Percentiles rank a stretch among this genome's conserved stretches.
phyloP scores from a whole-genome alignment of 2,888 invertebrate genomes.

The Polydrusus pterygomalis region DNA sequence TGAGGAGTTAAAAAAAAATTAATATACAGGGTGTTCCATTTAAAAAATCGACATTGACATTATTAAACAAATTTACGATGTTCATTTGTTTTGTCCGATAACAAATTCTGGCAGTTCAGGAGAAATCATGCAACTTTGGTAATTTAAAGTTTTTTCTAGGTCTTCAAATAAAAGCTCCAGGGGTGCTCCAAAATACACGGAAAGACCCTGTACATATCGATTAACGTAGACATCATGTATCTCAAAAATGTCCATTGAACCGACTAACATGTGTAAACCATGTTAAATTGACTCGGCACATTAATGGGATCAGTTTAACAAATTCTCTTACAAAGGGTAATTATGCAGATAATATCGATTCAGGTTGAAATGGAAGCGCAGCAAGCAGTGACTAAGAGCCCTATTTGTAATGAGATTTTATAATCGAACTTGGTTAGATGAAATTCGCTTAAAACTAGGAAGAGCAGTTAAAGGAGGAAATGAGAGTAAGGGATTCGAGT shows the following conservation, averaged over 20 bases:
- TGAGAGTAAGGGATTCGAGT: not conserved
- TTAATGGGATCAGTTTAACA: slow-evolving; percentile 29
- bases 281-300: slow-evolving; percentile 18
- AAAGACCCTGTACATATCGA: no score
- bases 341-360: slow-evolving; percentile 31
- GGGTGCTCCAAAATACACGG: no score
- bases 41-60: no score
- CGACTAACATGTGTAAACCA: not conserved
- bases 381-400: slow-evolving; percentile 1
- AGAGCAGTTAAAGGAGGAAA: not conserved
- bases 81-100: no score
- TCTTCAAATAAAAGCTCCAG: no score
- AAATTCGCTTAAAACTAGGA: not conserved
- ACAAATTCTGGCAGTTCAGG: no score
- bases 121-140: no score
- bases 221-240: not conserved
- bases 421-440: slow-evolving; percentile 1
- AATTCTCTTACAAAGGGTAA: slow-evolving; percentile 32
- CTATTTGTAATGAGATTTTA: slow-evolving; percentile 7
- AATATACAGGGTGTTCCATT: no score
- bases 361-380: not conserved
- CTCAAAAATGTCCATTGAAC: not conserved
- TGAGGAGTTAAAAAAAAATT: no score
- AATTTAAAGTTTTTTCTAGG: no score
- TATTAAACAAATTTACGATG: no score